Conservation (phyloP, 1,140 invertebrate genomes). For the Littorina saxatilis region DNA sequence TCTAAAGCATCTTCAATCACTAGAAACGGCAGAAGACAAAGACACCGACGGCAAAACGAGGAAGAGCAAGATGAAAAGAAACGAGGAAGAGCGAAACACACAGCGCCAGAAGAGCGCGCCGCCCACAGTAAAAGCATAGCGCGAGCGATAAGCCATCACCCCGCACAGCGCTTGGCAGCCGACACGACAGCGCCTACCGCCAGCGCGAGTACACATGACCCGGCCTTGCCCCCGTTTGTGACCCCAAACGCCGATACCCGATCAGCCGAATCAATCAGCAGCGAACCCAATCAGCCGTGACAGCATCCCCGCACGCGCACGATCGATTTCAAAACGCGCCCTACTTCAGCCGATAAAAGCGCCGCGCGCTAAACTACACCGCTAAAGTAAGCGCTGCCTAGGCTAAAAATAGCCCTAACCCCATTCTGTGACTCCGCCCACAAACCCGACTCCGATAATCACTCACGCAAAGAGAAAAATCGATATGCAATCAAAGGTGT, state of each 20-base stretch:
- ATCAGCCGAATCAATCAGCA: constrained; percentile 21
- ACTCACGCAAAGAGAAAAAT: constrained; percentile 1
- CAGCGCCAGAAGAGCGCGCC: not conserved
- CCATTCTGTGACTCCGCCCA: constrained; percentile 23
- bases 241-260: constrained; percentile 29
- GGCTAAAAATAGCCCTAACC: constrained; percentile 31
- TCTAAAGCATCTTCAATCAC: too few relatives aligned
- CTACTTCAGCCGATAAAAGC: not conserved
- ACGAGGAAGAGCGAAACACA: not conserved
- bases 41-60: too few relatives aligned
- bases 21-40: too few relatives aligned
- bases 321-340: constrained; percentile 19
- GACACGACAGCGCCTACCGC: not conserved
- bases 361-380: not conserved
- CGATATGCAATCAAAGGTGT: not conserved
- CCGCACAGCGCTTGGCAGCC: not conserved
- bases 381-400: not conserved
- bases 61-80: not conserved
- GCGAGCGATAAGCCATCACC: not conserved
- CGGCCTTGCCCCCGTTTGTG: not conserved
- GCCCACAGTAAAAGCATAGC: not conserved
- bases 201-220: not conserved
- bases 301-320: not conserved
- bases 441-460: not conserved
- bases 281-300: constrained; percentile 10